Conservation (phyloP, 2,888 invertebrate species). For the Eristalinus aeneus region DNA sequence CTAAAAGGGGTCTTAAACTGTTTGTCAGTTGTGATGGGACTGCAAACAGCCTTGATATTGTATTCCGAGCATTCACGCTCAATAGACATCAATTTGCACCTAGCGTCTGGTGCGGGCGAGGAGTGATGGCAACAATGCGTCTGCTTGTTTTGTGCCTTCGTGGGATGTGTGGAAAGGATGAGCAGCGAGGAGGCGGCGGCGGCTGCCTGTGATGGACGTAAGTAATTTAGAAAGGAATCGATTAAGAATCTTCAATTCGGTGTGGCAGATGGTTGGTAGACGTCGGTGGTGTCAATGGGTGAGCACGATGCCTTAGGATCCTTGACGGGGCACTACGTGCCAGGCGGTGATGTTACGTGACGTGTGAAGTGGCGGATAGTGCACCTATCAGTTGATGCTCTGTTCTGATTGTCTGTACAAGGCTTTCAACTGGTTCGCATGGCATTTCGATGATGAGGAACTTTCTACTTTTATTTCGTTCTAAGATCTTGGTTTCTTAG, state of each 20-base stretch:
- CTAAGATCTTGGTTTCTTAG: no score
- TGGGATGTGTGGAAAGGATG: slow-evolving; percentile 1
- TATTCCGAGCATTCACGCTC: slow-evolving; percentile 58
- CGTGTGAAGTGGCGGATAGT: background rate
- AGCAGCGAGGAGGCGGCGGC: background rate
- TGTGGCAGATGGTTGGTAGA: background rate
- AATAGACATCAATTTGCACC: slow-evolving; percentile 71
- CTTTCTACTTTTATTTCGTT: no score
- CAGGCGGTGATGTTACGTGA: background rate
- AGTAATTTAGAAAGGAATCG: slow-evolving; percentile 13
- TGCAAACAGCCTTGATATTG: slow-evolving; percentile 72
- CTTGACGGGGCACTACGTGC: background rate
- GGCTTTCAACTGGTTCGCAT: no score
- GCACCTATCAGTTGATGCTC: background rate
- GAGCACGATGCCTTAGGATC: background rate
- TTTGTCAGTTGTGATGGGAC: slow-evolving; percentile 71
- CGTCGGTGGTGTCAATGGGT: background rate
- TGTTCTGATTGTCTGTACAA: background rate
- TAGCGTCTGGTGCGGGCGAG: slow-evolving; percentile 2
- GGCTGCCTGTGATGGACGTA: slow-evolving; percentile 9
- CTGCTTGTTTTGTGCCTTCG: background rate
- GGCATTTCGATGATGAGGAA: no score
- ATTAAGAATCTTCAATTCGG: background rate
- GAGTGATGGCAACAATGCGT: background rate
- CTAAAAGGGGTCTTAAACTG: slow-evolving; percentile 70